These are phyloP conservation scores for Thalassoma bifasciatum DNA, from an alignment of 2,113 vertebrate genomes.

Conservation along the genomic window DNA sequence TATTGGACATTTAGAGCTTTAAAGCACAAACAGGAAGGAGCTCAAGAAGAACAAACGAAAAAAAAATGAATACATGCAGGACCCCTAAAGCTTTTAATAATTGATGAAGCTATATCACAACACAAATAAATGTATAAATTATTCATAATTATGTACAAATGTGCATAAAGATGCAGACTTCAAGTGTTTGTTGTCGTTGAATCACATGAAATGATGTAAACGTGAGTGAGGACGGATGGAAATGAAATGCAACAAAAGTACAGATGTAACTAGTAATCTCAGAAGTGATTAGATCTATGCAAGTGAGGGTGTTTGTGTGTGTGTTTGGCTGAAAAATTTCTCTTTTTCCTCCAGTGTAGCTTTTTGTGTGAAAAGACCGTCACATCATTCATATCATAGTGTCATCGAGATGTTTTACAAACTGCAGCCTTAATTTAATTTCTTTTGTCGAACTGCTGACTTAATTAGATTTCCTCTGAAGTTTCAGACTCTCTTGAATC, in stretches of 20 bases:
- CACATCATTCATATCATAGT: conserved; percentile 18
- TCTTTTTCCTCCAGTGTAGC: not conserved
- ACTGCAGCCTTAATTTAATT: not conserved
- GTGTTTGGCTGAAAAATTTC: not conserved
- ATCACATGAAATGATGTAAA: conserved; percentile 7
- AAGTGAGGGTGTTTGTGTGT: not conserved
- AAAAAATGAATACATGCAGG: conserved; percentile 34
- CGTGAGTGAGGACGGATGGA: not conserved
- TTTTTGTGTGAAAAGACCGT: not conserved
- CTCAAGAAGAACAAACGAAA: conserved; percentile 35
- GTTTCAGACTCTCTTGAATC: conserved; percentile 2
- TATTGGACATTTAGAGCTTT: conserved; percentile 35
- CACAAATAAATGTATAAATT: conserved; percentile 38
- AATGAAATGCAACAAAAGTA: not conserved
- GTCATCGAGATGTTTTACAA: not conserved
- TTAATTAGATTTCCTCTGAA: not conserved
- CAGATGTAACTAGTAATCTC: not conserved
- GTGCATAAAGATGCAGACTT: not conserved
- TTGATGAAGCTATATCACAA: conserved; percentile 47
- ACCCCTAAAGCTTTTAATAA: conserved; percentile 57
- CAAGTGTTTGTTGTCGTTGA: not conserved
- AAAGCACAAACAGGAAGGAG: conserved; percentile 18
- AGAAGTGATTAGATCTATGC: not conserved
- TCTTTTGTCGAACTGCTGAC: not conserved
- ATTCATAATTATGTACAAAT: conserved; percentile 26